These are phyloP conservation scores for Choreutis nemorana DNA, from an alignment of 2,888 invertebrate genomes.

Conservation along the genomic window DNA sequence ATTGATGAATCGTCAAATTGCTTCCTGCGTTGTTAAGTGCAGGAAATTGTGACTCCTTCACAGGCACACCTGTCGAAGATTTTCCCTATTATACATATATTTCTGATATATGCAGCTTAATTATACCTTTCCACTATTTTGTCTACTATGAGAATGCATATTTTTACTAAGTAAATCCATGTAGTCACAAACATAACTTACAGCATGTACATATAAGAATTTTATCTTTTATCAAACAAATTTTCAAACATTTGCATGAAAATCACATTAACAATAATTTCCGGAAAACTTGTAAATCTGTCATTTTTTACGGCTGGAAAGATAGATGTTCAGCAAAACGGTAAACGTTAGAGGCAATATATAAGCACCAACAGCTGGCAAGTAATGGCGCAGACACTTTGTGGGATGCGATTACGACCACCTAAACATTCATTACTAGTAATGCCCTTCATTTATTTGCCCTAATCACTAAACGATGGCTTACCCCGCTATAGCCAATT, in stretches of 20 bases:
- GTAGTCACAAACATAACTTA: no score
- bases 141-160: no score
- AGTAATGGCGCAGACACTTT: conserved; percentile 64
- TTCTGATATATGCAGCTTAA: no score
- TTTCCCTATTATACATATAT: no score
- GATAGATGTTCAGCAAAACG: conserved; percentile 46
- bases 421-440: conserved; percentile 67
- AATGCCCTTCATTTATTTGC: conserved; percentile 64
- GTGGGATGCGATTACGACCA: conserved; percentile 64
- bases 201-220: no score
- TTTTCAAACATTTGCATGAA: no score
- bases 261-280: no score
- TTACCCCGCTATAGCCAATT: no score
- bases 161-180: no score
- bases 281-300: conserved; percentile 25
- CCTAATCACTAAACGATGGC: conserved; percentile 56
- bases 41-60: conserved; percentile 63
- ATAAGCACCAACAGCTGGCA: conserved; percentile 59
- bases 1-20: conserved; percentile 65
- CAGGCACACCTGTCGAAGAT: conserved; percentile 53
- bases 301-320: conserved; percentile 27
- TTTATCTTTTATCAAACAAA: no score
- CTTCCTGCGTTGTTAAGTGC: conserved; percentile 64
- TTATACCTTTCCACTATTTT: no score
- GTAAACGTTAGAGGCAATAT: conserved; percentile 57